These are phyloP conservation scores for Zygothrica quintamaculata DNA, from an alignment of 2,888 invertebrate species.

Conservation along the genomic window DNA sequence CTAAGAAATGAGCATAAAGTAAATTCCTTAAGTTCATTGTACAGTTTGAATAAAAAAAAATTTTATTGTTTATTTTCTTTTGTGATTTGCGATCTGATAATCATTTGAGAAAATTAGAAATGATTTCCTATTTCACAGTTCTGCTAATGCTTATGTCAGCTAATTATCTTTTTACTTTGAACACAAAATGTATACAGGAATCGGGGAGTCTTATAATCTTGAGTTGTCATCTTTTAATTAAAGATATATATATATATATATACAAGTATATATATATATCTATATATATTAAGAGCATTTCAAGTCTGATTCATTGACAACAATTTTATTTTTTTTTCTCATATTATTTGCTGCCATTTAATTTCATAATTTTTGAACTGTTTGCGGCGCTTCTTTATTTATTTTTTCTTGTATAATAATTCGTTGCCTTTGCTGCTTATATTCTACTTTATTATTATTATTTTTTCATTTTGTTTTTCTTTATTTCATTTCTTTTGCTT, in stretches of 20 bases:
- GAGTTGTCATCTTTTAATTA: constrained; percentile 60
- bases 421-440: constrained; percentile 12
- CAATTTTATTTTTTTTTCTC: constrained; percentile 2
- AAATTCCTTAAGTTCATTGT: too few relatives aligned
- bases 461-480: constrained; percentile 15
- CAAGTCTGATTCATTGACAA: constrained; percentile 11
- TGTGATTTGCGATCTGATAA: too few relatives aligned
- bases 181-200: constrained; percentile 3
- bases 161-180: constrained; percentile 55
- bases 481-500: constrained; percentile 9
- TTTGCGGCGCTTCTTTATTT: constrained; percentile 16
- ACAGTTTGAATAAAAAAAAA: neutral
- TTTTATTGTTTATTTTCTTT: neutral
- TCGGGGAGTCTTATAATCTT: constrained; percentile 22
- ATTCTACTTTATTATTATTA: constrained; percentile 6
- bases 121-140: constrained; percentile 10
- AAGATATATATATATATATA: too few relatives aligned
- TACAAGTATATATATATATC: too few relatives aligned
- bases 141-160: constrained; percentile 50
- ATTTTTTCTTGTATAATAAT: constrained; percentile 5
- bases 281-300: constrained; percentile 6
- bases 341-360: constrained; percentile 45
- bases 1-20: too few relatives aligned
- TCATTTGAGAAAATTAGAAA: constrained; percentile 5
- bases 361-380: constrained; percentile 62